phyloP scores from a whole-genome alignment of 2,113 vertebrate species.

The Grantiella picta region DNA sequence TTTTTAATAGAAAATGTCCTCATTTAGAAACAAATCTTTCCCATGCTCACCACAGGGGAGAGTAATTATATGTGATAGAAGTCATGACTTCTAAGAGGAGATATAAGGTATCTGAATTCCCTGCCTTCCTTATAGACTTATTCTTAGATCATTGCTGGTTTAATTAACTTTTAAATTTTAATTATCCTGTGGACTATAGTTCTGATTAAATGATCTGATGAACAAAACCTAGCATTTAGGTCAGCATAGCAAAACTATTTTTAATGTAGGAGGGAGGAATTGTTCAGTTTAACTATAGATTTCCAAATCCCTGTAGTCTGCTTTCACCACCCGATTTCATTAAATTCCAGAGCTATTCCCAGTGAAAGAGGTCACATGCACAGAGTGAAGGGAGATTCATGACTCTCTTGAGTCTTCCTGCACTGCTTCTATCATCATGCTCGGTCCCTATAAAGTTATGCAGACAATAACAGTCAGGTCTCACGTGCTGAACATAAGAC shows the following conservation, averaged over 20 bases:
- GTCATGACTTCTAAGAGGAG: conserved; percentile 29
- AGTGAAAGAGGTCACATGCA: neutral
- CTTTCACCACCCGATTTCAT: neutral
- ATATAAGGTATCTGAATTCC: neutral
- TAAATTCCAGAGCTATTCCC: neutral
- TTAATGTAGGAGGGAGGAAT: neutral
- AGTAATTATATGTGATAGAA: conserved; percentile 32
- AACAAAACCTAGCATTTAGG: conserved; percentile 8
- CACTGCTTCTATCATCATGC: neutral
- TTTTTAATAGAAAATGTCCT: conserved; percentile 32
- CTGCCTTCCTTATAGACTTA: neutral
- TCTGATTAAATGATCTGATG: conserved; percentile 3
- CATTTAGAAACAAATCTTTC: conserved; percentile 17
- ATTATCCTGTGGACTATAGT: conserved; percentile 6
- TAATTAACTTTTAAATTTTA: conserved; percentile 47
- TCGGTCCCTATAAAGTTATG: neutral
- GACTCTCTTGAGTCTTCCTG: neutral
- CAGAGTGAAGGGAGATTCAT: neutral
- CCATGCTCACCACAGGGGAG: neutral
- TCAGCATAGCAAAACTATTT: neutral
- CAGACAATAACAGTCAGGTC: neutral
- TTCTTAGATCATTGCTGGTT: neutral
- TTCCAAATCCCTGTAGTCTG: neutral
- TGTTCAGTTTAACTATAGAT: neutral
- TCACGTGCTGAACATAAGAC: neutral